These are phyloP conservation scores for Glaucomys volans DNA, from an alignment of 2,113 vertebrate species.

Conservation along the genomic window DNA sequence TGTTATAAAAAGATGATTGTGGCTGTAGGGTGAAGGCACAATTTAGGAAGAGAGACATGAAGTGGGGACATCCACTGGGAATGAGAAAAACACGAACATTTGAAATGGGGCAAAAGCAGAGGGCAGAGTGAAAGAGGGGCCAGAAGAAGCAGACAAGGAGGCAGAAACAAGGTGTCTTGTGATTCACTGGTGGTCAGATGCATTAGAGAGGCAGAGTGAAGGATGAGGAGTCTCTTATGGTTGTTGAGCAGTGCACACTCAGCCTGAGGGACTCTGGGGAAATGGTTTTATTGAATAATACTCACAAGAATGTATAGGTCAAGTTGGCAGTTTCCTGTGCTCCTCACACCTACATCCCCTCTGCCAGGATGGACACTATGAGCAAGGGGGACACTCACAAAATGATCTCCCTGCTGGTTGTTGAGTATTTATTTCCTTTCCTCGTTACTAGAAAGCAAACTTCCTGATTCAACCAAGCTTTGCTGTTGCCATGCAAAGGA, in stretches of 20 bases:
- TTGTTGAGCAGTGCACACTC: not conserved
- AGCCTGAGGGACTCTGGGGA: not conserved
- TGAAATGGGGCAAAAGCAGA: not conserved
- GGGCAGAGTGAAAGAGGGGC: not conserved
- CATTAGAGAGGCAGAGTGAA: not conserved
- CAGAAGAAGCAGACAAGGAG: not conserved
- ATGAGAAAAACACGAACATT: not conserved
- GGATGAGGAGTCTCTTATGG: accelerated
- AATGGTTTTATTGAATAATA: not conserved
- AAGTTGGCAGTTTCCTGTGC: not conserved
- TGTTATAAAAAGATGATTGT: not conserved
- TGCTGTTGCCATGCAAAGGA: not conserved
- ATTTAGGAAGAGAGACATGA: not conserved
- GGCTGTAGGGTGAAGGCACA: not conserved
- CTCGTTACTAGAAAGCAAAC: not conserved
- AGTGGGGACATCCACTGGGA: not conserved
- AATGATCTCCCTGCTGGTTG: not conserved
- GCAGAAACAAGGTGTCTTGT: not conserved
- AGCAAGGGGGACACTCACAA: not conserved
- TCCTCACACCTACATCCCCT: not conserved
- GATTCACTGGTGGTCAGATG: not conserved
- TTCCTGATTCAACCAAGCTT: not conserved
- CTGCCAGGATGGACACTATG: not conserved
- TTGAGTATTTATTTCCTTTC: not conserved
- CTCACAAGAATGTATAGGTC: not conserved